These are phyloP conservation scores for Percina caprodes DNA, from an alignment of 2,113 vertebrate species.

Conservation along the genomic window DNA sequence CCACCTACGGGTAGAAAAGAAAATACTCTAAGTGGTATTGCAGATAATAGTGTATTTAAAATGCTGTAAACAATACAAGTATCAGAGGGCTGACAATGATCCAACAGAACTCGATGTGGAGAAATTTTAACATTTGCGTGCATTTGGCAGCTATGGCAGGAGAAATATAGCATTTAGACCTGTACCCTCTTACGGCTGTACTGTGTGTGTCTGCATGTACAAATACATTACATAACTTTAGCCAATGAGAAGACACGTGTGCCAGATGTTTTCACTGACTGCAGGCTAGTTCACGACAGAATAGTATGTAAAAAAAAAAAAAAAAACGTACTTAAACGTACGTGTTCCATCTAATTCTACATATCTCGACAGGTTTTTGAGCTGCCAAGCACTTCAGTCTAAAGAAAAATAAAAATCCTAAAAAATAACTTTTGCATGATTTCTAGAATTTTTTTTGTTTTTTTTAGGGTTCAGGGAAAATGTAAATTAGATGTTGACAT, in stretches of 20 bases:
- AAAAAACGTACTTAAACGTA: neutral
- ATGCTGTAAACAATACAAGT: neutral
- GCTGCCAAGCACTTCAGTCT: neutral
- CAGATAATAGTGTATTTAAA: neutral
- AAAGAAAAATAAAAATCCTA: neutral
- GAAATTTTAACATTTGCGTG: neutral
- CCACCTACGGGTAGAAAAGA: constrained; percentile 24
- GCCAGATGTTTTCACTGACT: neutral
- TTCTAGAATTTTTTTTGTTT: neutral
- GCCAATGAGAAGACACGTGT: neutral
- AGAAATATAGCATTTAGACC: neutral
- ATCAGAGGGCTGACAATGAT: neutral
- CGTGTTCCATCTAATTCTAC: neutral
- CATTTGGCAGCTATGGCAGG: neutral
- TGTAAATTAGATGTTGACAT: neutral
- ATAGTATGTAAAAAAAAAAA: neutral
- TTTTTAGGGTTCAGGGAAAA: neutral
- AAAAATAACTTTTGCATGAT: neutral
- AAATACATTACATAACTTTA: neutral
- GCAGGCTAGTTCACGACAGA: neutral
- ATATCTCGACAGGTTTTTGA: neutral
- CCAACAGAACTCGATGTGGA: neutral
- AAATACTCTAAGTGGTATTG: neutral
- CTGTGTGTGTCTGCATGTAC: neutral
- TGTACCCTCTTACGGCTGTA: neutral